Evolutionary conservation across 2,888 invertebrate genomes (phyloP), one percentile per base, ranked within the genome.

Genomic region (Tortricodes alternella): DNA sequence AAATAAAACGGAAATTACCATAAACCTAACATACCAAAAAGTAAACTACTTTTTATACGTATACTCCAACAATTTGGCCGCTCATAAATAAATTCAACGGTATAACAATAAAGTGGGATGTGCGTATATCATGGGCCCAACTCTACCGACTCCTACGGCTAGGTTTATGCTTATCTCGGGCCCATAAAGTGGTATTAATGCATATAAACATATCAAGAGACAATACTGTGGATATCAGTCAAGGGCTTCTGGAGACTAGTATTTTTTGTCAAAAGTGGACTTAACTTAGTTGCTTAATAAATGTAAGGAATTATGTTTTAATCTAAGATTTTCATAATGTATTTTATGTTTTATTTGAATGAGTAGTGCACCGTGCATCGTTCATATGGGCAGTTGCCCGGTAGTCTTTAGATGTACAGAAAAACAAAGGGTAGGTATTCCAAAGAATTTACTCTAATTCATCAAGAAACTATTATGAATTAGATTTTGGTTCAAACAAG

Each of bases 91-190:
- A 74, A 78, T 75, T 66, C 66, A 67, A 74, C 66, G 63, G 66
- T 72, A 76, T 76, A 76, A 82, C 78, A 83, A 82, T 85, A 84
- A 81, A 82, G 73, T 64, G 66, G 78, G 74, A 78, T 77, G 78
- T 82, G 80, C 74, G 75, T 74, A 78, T 76, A 73, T 73, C 69
- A 74, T 62, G 67, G 72, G n/a, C n/a, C n/a, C n/a, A n/a, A n/a
- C 29, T n/a, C 74, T 78, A 78, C 74, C 46, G 24, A 38, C 41
- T 49, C 78, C 76, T 78, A 66, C 79, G 60, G 64, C 62, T 70
- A 70, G 81, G 85, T 85, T 85, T 85, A 87, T 83, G 70, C 80
- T 84, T 86, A 87, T 87, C 86, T 86, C 70, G 62, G 67, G 59
- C 63, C 74, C 70, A 83, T 87, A 86, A 85, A 87, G 67, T 71